Conservation (phyloP, 1,140 invertebrate species). For the Macrocentrus cingulum region DNA sequence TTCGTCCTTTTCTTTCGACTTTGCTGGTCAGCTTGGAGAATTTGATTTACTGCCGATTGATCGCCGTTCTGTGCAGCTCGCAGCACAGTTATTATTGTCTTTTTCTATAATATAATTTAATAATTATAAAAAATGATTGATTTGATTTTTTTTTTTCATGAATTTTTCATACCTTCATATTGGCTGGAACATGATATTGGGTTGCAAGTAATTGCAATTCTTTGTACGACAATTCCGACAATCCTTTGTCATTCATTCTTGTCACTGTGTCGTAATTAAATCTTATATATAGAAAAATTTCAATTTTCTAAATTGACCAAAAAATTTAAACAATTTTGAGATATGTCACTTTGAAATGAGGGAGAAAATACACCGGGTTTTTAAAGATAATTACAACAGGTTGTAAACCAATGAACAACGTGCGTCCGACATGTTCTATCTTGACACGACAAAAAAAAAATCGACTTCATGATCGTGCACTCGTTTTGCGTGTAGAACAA, state of each 20-base stretch:
- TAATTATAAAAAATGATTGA: too few relatives aligned
- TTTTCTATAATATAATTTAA: conserved; percentile 46
- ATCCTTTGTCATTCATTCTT: conserved; percentile 41
- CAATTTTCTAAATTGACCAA: background rate
- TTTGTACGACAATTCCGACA: conserved; percentile 45
- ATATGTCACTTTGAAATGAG: too few relatives aligned
- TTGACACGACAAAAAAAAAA: too few relatives aligned
- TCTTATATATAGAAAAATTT: background rate
- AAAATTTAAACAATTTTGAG: background rate
- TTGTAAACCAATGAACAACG: too few relatives aligned
- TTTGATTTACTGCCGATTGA: conserved; percentile 34
- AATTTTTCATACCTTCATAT: conserved; percentile 47
- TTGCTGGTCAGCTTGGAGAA: conserved; percentile 42
- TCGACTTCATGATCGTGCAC: too few relatives aligned
- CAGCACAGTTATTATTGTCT: conserved; percentile 40
- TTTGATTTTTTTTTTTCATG: too few relatives aligned
- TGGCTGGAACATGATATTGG: conserved; percentile 43
- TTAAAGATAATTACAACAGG: too few relatives aligned
- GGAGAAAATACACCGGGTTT: too few relatives aligned
- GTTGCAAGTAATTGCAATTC: conserved; percentile 47
- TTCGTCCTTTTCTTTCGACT: conserved; percentile 42
- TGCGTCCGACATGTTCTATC: too few relatives aligned
- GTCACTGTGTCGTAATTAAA: conserved; percentile 13
- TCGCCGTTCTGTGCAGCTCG: conserved; percentile 40
- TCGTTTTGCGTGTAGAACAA: too few relatives aligned